A percentile compares a stretch with the other conserved stretches of the same genome.
Conservation (phyloP, 2,113 vertebrate species). For the Mus spicilegus region DNA sequence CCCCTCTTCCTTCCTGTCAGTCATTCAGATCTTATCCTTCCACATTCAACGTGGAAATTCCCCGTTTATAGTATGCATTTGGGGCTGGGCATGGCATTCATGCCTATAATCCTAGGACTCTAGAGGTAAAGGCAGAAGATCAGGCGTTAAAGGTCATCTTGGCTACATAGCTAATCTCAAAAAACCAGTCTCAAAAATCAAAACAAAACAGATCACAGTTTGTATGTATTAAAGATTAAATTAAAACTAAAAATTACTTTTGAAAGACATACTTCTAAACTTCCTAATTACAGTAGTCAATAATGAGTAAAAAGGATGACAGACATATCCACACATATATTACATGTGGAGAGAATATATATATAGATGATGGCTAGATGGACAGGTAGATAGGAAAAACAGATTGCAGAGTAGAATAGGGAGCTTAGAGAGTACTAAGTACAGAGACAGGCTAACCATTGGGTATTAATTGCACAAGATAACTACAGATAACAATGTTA, state of each 20-base stretch:
- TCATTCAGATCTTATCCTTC: not conserved
- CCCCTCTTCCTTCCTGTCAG: not conserved
- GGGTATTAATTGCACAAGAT: not conserved
- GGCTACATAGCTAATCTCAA: not conserved
- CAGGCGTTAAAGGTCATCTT: not conserved
- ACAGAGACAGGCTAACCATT: not conserved
- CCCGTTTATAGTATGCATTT: not conserved
- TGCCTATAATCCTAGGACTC: not conserved
- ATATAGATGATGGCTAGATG: not conserved
- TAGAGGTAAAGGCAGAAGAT: not conserved
- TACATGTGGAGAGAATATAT: too few species aligned
- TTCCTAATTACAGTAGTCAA: slow-evolving; percentile 9
- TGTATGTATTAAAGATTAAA: not conserved
- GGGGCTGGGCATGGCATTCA: not conserved
- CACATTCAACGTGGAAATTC: not conserved
- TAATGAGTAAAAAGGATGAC: not conserved
- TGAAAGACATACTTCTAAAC: not conserved
- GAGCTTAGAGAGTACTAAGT: too few species aligned
- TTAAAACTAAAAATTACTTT: not conserved
- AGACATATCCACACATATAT: not conserved
- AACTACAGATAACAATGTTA: too few species aligned
- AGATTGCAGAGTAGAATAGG: not conserved
- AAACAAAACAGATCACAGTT: not conserved
- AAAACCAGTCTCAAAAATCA: not conserved
- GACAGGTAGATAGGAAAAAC: not conserved